phyloP scores from a whole-genome alignment of 1,140 invertebrate species.

The Halesus radiatus region DNA sequence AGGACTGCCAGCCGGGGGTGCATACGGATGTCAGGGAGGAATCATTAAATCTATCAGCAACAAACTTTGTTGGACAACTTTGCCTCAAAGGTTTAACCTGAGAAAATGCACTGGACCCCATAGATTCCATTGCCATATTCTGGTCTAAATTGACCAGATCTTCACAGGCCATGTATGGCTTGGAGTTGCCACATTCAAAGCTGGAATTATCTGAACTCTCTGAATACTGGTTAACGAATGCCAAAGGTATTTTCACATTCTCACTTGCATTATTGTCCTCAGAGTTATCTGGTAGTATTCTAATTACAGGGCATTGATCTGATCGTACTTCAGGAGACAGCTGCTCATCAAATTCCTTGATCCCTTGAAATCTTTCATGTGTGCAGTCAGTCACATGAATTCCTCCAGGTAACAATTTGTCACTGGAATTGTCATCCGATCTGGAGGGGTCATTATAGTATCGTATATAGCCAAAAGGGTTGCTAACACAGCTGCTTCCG shows the following conservation, averaged over 20 bases:
- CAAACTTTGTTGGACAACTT: conserved; percentile 70
- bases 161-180: conserved; percentile 74
- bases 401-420: neutral
- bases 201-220: conserved; percentile 74
- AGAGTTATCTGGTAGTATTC: conserved; percentile 52
- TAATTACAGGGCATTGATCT: conserved; percentile 56
- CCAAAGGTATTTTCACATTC: conserved; percentile 52
- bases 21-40: conserved; percentile 70
- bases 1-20: conserved; percentile 68
- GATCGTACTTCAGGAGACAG: conserved; percentile 52
- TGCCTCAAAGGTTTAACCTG: conserved; percentile 56
- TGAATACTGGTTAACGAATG: conserved; percentile 66
- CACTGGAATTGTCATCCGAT: conserved; percentile 37
- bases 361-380: conserved; percentile 62
- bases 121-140: conserved; percentile 66
- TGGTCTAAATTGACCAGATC: conserved; percentile 75
- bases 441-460: conserved; percentile 71
- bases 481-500: conserved; percentile 69
- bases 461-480: conserved; percentile 75
- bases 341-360: conserved; percentile 43
- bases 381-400: conserved; percentile 63
- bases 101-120: conserved; percentile 58
- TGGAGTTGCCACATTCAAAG: conserved; percentile 67
- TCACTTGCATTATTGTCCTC: conserved; percentile 37
- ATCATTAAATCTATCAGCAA: conserved; percentile 72